Evolutionary conservation across 1,140 invertebrate species (phyloP).

Genomic region (Trachelipus rathkii): DNA sequence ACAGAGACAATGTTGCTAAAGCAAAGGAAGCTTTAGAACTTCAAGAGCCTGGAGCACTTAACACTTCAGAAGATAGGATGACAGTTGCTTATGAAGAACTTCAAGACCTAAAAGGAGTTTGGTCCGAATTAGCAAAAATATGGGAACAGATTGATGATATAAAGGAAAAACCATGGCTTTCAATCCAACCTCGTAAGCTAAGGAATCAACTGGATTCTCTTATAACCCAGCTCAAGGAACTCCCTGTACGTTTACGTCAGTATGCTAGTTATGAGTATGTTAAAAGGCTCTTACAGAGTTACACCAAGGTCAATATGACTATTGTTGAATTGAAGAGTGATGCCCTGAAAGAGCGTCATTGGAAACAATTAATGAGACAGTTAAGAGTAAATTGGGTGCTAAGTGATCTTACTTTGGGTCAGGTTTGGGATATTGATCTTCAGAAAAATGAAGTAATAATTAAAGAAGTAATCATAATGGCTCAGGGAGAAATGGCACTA

Average conservation of each 20-base stretch:
- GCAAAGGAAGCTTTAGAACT: constrained; percentile 97
- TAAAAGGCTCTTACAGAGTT: constrained; percentile 87
- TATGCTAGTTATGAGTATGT: constrained; percentile 98
- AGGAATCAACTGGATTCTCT: constrained; percentile 87
- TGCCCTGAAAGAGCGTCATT: constrained; percentile 98
- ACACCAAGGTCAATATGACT: constrained; percentile 95
- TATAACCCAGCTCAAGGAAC: constrained; percentile 87
- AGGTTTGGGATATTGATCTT: constrained; percentile 98
- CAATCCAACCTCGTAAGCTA: constrained; percentile 95
- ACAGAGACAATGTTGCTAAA: constrained; percentile 94
- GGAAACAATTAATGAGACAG: constrained; percentile 94
- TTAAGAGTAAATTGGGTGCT: constrained; percentile 91
- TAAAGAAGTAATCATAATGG: constrained; percentile 92
- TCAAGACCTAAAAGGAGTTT: constrained; percentile 91
- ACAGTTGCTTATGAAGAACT: constrained; percentile 93
- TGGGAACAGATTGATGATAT: constrained; percentile 98
- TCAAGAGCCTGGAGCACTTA: constrained; percentile 68
- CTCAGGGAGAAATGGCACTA: constrained; percentile 98
- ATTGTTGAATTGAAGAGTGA: constrained; percentile 98
- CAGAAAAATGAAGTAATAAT: constrained; percentile 89
- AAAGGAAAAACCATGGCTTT: constrained; percentile 96
- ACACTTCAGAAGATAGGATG: constrained; percentile 78
- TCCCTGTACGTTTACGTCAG: constrained; percentile 90
- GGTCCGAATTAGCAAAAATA: constrained; percentile 90
- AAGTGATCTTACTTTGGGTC: constrained; percentile 91